These are phyloP conservation scores for Butastur rufipennis DNA, from an alignment of 2,113 vertebrate species.

Conservation along the genomic window DNA sequence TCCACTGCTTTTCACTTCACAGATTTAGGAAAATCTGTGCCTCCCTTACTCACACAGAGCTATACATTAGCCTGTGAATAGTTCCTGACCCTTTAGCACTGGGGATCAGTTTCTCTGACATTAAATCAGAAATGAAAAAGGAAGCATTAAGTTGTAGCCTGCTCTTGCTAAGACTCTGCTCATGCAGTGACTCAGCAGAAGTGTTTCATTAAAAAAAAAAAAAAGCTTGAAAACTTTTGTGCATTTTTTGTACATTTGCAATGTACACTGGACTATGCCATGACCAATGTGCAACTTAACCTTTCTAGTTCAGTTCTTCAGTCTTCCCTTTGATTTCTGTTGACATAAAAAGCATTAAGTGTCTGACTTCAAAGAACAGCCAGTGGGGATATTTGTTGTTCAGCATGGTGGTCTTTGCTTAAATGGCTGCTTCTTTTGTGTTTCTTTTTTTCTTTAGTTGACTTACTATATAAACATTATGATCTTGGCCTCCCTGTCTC, in stretches of 20 bases:
- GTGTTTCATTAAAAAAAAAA: background rate
- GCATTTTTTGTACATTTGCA: background rate
- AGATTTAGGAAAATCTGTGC: background rate
- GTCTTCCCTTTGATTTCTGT: slow-evolving; percentile 18
- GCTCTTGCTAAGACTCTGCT: background rate
- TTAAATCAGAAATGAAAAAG: background rate
- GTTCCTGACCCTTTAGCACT: background rate
- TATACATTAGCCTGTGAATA: background rate
- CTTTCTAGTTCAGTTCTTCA: background rate
- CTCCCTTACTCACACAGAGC: background rate
- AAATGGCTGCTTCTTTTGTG: background rate
- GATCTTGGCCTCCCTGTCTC: background rate
- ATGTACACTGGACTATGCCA: background rate
- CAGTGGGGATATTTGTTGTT: background rate
- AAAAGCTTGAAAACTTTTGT: background rate
- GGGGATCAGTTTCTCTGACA: background rate
- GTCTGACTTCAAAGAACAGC: slow-evolving; percentile 28
- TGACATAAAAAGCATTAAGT: slow-evolving; percentile 18
- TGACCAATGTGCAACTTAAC: background rate
- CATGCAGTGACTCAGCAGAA: background rate
- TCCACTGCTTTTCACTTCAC: background rate
- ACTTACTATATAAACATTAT: background rate
- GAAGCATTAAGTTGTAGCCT: background rate
- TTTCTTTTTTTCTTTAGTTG: background rate
- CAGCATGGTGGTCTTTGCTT: slow-evolving; percentile 3